A percentile compares a stretch with the other conserved stretches of the same genome.
Conservation (phyloP, 2,888 invertebrate species). For the Plebejus argus region DNA sequence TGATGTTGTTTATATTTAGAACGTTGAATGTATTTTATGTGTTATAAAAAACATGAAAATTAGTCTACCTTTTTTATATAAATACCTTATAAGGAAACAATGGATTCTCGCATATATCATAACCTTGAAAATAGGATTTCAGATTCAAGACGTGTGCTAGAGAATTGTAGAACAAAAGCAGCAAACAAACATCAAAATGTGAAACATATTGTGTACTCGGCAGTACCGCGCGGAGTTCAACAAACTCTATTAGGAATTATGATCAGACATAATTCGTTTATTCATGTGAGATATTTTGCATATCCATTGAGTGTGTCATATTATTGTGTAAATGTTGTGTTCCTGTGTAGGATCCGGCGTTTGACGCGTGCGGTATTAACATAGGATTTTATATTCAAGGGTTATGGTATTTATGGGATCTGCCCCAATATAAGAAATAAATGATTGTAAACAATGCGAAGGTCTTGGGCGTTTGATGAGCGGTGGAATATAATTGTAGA, state of each 20-base stretch:
- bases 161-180: not conserved
- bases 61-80: too few species aligned
- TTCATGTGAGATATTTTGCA: conserved; percentile 68
- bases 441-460: not conserved
- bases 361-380: conserved; percentile 48
- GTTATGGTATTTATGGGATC: conserved; percentile 27
- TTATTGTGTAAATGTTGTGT: conserved; percentile 65
- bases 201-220: not conserved
- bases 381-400: conserved; percentile 43
- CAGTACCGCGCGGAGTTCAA: conserved; percentile 35
- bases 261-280: conserved; percentile 47
- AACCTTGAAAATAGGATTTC: too few species aligned
- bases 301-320: conserved; percentile 62
- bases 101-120: too few species aligned
- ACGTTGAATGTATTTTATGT: not conserved
- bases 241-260: conserved; percentile 31
- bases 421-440: not conserved
- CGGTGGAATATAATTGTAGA: too few species aligned
- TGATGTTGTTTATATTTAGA: not conserved
- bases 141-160: too few species aligned
- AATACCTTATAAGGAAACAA: too few species aligned
- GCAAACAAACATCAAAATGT: not conserved
- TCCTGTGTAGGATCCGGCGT: conserved; percentile 41
- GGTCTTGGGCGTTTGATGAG: not conserved
- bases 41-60: too few species aligned